phyloP scores from a whole-genome alignment of 1,140 invertebrate genomes.

The Drosophila kohkoa region DNA sequence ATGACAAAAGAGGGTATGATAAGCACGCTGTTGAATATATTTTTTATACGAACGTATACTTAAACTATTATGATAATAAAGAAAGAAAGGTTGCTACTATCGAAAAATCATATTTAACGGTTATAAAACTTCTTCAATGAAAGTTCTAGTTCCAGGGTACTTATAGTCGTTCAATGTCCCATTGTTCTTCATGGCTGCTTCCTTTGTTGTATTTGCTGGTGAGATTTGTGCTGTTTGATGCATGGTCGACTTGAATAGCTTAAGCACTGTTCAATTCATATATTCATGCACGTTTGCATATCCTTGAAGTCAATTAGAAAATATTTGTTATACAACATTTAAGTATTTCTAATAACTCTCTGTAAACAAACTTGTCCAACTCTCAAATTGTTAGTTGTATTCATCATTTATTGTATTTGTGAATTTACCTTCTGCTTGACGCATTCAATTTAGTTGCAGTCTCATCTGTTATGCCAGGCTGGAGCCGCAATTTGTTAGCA shows the following conservation, averaged over 20 bases:
- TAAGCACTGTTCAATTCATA: not conserved
- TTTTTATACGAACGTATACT: too few species aligned
- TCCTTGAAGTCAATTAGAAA: not conserved
- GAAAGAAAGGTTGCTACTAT: too few species aligned
- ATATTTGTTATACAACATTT: not conserved
- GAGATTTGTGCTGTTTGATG: conserved; percentile 14
- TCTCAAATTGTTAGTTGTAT: not conserved
- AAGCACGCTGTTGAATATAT: not conserved
- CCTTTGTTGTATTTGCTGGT: not conserved
- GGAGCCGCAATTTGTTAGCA: conserved; percentile 32
- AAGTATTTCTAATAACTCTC: not conserved
- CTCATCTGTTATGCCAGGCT: conserved; percentile 24
- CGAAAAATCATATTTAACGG: too few species aligned
- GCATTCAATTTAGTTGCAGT: not conserved
- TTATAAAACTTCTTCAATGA: too few species aligned
- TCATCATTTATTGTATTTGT: not conserved
- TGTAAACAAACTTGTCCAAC: not conserved
- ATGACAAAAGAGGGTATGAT: not conserved
- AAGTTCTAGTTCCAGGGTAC: not conserved
- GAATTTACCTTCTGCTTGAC: conserved; percentile 16
- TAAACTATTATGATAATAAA: too few species aligned
- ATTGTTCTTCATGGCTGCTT: not conserved
- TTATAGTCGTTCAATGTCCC: not conserved
- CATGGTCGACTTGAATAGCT: conserved; percentile 1
- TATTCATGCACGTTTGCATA: not conserved